phyloP scores from a whole-genome alignment of 2,888 invertebrate species.

The Monochamus alternatus region DNA sequence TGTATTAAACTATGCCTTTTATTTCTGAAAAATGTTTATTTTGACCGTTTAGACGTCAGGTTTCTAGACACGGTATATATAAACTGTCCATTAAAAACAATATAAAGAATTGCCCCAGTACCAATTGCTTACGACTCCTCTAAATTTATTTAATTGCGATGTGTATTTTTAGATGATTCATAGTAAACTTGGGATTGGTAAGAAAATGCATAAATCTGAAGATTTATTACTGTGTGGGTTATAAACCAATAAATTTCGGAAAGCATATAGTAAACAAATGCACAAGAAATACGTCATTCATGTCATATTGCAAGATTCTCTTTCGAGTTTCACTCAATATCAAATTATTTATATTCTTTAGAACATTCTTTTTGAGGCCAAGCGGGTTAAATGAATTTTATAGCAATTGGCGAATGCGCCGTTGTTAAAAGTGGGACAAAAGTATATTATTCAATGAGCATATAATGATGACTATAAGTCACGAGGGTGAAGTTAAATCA shows the following conservation, averaged over 20 bases:
- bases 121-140: constrained; percentile 15
- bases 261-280: constrained; percentile 17
- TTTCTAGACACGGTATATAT: too few species aligned
- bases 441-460: too few species aligned
- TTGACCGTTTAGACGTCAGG: too few species aligned
- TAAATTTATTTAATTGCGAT: constrained; percentile 30
- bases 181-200: constrained; percentile 29
- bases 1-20: too few species aligned
- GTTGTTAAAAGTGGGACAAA: neutral
- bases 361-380: too few species aligned
- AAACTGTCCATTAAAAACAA: neutral
- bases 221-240: constrained; percentile 15
- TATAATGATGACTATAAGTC: too few species aligned
- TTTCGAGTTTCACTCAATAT: too few species aligned
- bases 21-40: too few species aligned
- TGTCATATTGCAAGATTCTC: neutral
- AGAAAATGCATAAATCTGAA: constrained; percentile 13
- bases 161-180: constrained; percentile 32
- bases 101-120: constrained; percentile 12
- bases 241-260: constrained; percentile 13
- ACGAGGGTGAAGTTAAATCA: too few species aligned
- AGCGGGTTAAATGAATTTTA: neutral
- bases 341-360: too few species aligned
- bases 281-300: constrained; percentile 8
- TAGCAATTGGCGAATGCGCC: neutral